A percentile compares a stretch with the other conserved stretches of the same genome.
Conservation (phyloP, 2,113 vertebrate species). For the Plotosus lineatus region DNA sequence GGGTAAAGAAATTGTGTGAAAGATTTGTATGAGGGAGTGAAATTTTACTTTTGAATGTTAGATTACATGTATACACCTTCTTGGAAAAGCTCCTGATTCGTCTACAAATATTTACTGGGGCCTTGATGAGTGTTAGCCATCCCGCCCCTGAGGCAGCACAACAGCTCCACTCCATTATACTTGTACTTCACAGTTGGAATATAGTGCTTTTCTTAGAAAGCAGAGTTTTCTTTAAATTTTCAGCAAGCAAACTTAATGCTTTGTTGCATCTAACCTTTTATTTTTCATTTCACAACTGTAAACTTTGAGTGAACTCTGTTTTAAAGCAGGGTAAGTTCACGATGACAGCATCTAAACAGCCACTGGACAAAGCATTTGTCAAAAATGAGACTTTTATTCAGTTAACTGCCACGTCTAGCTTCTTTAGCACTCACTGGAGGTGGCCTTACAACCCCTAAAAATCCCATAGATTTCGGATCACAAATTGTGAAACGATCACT, state of each 20-base stretch:
- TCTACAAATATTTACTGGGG: background rate
- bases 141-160: background rate
- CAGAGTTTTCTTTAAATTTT: background rate
- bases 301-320: background rate
- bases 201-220: background rate
- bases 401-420: background rate
- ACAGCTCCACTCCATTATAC: background rate
- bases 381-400: constrained; percentile 3
- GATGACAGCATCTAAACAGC: background rate
- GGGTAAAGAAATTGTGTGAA: no score
- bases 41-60: background rate
- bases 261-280: background rate
- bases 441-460: background rate
- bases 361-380: constrained; percentile 5
- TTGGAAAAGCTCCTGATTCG: background rate
- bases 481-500: background rate
- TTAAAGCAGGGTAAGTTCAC: background rate
- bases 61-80: background rate
- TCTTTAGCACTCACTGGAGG: background rate
- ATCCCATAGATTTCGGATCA: background rate
- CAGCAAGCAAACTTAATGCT: background rate
- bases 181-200: background rate
- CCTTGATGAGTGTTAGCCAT: background rate
- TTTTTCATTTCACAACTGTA: background rate
- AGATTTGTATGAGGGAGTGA: no score